These are phyloP conservation scores for Cirrhinus mrigala DNA, from an alignment of 2,797 vertebrate genomes.

Conservation along the genomic window DNA sequence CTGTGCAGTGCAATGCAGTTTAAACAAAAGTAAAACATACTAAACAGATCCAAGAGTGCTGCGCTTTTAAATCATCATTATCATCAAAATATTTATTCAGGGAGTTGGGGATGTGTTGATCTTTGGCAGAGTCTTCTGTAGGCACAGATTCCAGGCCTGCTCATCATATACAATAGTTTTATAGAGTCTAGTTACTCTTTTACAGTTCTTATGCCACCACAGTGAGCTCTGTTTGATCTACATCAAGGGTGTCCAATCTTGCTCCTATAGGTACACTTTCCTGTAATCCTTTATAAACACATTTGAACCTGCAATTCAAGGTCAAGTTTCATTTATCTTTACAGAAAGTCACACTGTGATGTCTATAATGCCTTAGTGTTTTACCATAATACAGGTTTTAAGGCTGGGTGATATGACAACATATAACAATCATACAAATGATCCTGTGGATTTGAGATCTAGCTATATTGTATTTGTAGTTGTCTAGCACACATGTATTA, in stretches of 20 bases:
- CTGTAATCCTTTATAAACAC: not conserved
- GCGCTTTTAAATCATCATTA: not conserved
- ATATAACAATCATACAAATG: not conserved
- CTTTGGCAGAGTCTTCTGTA: slow-evolving; percentile 12
- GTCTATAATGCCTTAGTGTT: not conserved
- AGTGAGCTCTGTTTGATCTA: not conserved
- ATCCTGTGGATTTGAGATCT: not conserved
- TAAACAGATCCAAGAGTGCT: not conserved
- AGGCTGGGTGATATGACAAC: not conserved
- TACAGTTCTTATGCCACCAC: not conserved
- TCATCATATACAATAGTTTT: not conserved
- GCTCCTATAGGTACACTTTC: not conserved
- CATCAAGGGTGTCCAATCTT: not conserved
- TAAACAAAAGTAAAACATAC: not conserved
- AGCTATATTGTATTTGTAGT: not conserved
- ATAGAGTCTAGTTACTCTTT: not conserved
- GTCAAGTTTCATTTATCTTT: not conserved
- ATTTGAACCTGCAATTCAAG: not conserved
- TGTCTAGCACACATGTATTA: not conserved
- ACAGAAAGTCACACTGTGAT: not conserved
- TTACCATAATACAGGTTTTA: not conserved
- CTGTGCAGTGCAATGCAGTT: too few species aligned
- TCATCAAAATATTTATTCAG: slow-evolving; percentile 16
- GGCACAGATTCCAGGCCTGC: not conserved
- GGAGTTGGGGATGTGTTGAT: slow-evolving; percentile 7